A percentile compares a stretch with the other conserved stretches of the same genome.
phyloP scores from a whole-genome alignment of 2,888 invertebrate genomes.

The Parasteatoda lunata region DNA sequence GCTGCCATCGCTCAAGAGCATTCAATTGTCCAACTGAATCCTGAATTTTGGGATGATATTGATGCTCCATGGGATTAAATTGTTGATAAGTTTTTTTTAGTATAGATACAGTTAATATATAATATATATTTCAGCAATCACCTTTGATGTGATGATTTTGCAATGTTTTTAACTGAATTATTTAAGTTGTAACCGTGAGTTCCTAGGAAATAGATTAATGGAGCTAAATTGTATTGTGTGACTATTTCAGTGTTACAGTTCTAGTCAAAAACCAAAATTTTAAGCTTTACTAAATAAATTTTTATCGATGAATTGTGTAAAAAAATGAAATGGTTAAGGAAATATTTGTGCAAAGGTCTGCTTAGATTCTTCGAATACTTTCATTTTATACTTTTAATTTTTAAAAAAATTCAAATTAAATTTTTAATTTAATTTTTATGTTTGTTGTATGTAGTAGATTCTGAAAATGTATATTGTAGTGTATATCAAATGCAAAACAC shows the following conservation, averaged over 20 bases:
- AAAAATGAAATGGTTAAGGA: neutral
- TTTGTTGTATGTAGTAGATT: neutral
- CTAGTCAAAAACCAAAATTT: neutral
- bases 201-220: neutral
- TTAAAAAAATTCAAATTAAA: neutral
- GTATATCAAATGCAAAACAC: neutral
- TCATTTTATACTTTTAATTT: neutral
- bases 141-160: neutral
- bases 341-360: too few species aligned
- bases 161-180: neutral
- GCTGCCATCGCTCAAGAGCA: constrained; percentile 96
- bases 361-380: neutral
- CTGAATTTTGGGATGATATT: constrained; percentile 62
- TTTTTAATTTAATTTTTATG: constrained; percentile 1
- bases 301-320: neutral
- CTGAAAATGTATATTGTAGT: neutral
- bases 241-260: neutral
- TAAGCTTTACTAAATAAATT: neutral
- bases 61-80: constrained; percentile 50
- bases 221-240: neutral
- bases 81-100: constrained; percentile 1
- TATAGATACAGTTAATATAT: neutral
- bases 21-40: constrained; percentile 76
- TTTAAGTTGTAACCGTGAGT: neutral
- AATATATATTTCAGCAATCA: neutral